Percentiles rank a stretch among this genome's conserved stretches.
Evolutionary conservation across 2,797 vertebrate genomes (phyloP).

Genomic region (Sebastes goodei): DNA sequence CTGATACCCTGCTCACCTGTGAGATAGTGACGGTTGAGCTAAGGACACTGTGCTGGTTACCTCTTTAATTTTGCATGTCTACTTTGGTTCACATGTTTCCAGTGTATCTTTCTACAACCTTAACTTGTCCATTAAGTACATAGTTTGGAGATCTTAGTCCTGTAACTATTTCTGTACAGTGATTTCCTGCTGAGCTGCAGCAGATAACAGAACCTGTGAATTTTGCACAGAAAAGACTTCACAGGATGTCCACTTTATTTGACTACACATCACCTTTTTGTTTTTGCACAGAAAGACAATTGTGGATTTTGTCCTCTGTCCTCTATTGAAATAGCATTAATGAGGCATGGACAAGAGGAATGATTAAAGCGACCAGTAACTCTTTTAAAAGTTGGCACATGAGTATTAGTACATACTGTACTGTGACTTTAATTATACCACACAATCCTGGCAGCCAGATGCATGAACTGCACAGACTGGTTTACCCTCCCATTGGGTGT

Average conservation of each 20-base stretch:
- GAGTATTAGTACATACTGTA: no score
- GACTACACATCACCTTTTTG: neutral
- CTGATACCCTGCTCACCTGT: conserved; percentile 10
- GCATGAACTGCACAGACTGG: neutral
- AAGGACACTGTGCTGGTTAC: neutral
- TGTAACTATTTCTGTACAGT: neutral
- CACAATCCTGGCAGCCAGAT: neutral
- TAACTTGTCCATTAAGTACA: neutral
- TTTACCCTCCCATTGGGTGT: conserved; percentile 39
- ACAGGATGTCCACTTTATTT: neutral
- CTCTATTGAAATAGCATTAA: neutral
- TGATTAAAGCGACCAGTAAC: neutral
- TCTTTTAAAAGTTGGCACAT: neutral
- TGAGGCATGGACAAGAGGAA: neutral
- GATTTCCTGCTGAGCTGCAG: neutral
- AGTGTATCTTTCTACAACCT: neutral
- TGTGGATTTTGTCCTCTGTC: neutral
- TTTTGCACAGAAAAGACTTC: neutral
- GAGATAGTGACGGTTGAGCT: neutral
- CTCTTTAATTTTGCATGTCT: neutral
- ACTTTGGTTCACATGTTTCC: neutral
- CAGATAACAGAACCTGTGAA: neutral
- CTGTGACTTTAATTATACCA: no score
- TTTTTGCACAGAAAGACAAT: neutral
- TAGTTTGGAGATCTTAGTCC: neutral